Conservation (phyloP, 30 jellyfish, hydroid and myxozoan species). For the Aurelia sp. region DNA sequence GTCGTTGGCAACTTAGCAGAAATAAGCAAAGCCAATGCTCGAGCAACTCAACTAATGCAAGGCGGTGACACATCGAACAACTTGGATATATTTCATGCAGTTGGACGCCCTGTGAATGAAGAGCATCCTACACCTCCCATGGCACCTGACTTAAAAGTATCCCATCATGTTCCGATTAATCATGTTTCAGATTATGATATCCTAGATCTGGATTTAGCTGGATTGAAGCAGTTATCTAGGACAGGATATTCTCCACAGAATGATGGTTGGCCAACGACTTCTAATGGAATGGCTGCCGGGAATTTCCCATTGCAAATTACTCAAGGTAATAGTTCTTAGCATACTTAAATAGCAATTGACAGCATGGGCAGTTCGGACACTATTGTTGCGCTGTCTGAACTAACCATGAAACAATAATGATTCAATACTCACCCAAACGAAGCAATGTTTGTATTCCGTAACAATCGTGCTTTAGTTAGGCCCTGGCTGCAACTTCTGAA, state of each 20-base stretch:
- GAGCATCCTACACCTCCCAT: not conserved
- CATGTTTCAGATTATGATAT: conserved; percentile 91
- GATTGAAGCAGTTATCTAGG: conserved; percentile 70
- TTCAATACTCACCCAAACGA: too few species aligned
- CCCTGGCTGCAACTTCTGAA: too few species aligned
- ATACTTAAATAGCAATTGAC: too few species aligned
- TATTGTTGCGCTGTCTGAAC: too few species aligned
- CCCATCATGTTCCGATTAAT: conserved; percentile 84
- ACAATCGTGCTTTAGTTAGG: too few species aligned
- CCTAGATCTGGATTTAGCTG: conserved; percentile 90
- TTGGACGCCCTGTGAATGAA: conserved; percentile 59
- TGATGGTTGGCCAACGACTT: conserved; percentile 19
- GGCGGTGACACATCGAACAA: conserved; percentile 8
- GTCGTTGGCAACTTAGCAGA: conserved; percentile 62
- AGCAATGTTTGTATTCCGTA: too few species aligned
- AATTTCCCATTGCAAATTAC: conserved; percentile 57
- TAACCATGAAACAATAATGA: too few species aligned
- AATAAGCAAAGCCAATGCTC: conserved; percentile 16
- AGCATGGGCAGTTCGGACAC: too few species aligned
- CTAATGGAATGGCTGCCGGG: conserved; percentile 42
- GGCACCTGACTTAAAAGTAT: conserved; percentile 5
- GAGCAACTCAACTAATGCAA: conserved; percentile 5
- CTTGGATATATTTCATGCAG: conserved; percentile 35
- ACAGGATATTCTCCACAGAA: conserved; percentile 29
- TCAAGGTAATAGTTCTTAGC: conserved; percentile 18